Base-by-base conservation (phyloP, 2,888 invertebrate genomes). In the Cremastobaeus sp. region DNA sequence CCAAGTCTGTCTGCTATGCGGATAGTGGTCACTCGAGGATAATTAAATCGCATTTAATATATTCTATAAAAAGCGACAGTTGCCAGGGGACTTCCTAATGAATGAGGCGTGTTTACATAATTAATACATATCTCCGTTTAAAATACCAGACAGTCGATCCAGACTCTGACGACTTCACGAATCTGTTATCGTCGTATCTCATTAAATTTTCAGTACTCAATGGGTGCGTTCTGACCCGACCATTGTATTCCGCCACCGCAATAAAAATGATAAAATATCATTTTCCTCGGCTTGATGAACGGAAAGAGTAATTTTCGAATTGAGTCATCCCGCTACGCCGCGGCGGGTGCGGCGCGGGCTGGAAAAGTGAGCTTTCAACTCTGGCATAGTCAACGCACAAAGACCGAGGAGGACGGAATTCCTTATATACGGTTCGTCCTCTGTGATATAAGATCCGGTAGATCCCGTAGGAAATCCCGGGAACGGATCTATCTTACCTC, bases 401-500 rank as follows among this genome's bases (percentile, higher is more conserved):
- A n/a, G n/a, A n/a, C n/a, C n/a, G n/a, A 34, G 75, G 77, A 73
- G 60, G 69, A 77, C 69, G 78, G 81, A 78, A 83, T 83, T 82
- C 83, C 84, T 83, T 84, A 82, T 85, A 86, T 84, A 87, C 86
- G 86, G 86, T 86, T 87, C 84, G 86, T 81, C 84, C 82, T 79
- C 79, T 80, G 84, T 87, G 88, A 88, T 87, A 87, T 87, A 87
- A 87, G 86, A 87, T 86, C 86, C 83, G 78, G 78, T 80, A 80
- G 82, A 87, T 88, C 87, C 86, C 86, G 87, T 86, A 87, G 87
- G 87, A 87, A 87, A 87, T 87, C 87, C 87, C 84, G 81, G 81
- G 85, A 86, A 86, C 86, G 86, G 87, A 87, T 87, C 85, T 86
- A 85, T 87, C 87, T 87, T 86, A 86, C 84, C 87, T 86, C 85